Base-by-base conservation (phyloP, 2,113 vertebrate genomes). In the Macroglossus sobrinus region DNA sequence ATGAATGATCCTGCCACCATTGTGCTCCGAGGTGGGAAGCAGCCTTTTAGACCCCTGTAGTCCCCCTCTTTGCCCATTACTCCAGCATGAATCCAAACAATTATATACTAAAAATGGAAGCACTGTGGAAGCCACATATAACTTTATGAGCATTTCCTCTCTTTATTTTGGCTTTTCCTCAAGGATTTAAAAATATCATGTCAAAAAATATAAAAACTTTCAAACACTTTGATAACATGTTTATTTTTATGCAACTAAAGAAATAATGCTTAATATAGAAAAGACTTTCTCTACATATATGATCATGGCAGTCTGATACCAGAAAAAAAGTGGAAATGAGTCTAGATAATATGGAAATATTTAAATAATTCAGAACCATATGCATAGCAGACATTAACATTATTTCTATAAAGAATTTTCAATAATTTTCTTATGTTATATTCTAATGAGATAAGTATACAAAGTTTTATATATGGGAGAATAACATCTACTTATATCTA, bases 111-210 rank as follows among this genome's bases (percentile, higher is more conserved):
- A 94, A 91, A 59, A 69, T 50, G 80, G 78, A 84, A 92, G 75
- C 4, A 45, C 40, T 72, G 40, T 30, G 35, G 10, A 59, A 69
- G 71, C 18, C 15, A 59, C 18, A 43, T 47, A 43, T 18, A 61
- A 55, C 12, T 88, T 69, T 35, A 59, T 47, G 14, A 63, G 28
- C 30, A 22, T 84, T 92, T 97, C 86, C 21, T 78, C 33, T 35
- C 13, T 90, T 74, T 90, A 55, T 30, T 95, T 88, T 88, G 13
- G 21, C 5, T 89, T 91, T 85, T 81, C 16, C 40, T 80, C 24
- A 59, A 91, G 24, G 7, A 4, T 68, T 92, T 95, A 92, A 94
- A 82, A 90, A 88, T 84, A 87, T 1, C n/a, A 12, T n/a, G 79
- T 21, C 24, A 88, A 87, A 19, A 95, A 79, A 74, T 26, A 45